Base-by-base conservation (phyloP, 1,140 invertebrate genomes). In the Bombus picipes region DNA sequence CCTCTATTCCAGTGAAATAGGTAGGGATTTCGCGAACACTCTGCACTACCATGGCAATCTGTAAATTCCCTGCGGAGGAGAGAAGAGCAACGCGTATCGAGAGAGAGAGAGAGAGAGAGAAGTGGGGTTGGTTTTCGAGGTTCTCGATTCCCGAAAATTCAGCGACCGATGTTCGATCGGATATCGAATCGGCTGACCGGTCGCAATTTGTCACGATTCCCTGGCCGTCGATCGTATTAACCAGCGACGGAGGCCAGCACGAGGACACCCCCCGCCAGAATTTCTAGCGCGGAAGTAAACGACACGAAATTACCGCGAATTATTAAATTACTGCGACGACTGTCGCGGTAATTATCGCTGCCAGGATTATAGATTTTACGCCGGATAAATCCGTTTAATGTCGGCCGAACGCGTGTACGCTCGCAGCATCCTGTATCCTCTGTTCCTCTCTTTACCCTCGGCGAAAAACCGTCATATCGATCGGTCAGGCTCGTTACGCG, bases 251-350 rank as follows among this genome's bases (percentile, higher is more conserved):
- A 47, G 73, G 1, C 9, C 53, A 3, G 18, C 25, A 25, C 37
- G 10, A n/a, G 43, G 10, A n/a, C 65, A 22, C 25, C 37, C 65
- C n/a, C 1, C 62, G 6, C n/a, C 65, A 12, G 13, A 62, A 77
- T 62, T 59, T 39, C 75, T 39, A 39, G 53, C 62, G 70, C 39
- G 76, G 68, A 86, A 89, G 78, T 89, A 89, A 89, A 89, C 87
- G 88, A 80, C 81, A 88, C 62, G 78, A 89, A 89, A 89, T 89
- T 87, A 89, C 80, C 72, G 57, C 68, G 84, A 87, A 89, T 89
- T 83, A 89, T 89, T 89, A 87, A 89, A 89, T 89, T 89, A 89
- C 84, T 73, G 76, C 81, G 57, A 78, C 76, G 84, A 82, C 88
- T 81, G 76, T 84, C 66, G 47, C 81, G 81, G 82, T 88, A 88